Conservation (phyloP, 2,113 vertebrate species). For the Hystrix cristata region DNA sequence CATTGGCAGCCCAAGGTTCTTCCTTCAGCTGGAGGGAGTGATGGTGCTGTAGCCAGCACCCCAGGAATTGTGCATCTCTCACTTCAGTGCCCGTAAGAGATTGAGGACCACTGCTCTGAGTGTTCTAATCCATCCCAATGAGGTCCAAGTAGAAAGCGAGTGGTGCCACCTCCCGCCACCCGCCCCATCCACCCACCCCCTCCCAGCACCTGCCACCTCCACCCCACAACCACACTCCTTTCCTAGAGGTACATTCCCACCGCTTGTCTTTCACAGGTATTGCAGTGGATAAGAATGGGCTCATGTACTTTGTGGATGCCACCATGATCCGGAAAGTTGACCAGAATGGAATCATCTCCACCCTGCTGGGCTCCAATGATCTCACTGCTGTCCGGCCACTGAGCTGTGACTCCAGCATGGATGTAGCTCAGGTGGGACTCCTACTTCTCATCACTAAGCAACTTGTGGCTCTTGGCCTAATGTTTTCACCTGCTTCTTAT, state of each 20-base stretch:
- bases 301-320: conserved; percentile 99
- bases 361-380: conserved; percentile 98
- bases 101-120: not conserved
- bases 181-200: too few relatives aligned
- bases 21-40: not conserved
- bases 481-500: conserved; percentile 70
- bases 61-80: not conserved
- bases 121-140: not conserved
- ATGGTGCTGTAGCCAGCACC: not conserved
- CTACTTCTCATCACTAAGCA: conserved; percentile 68
- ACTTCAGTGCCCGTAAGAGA: not conserved
- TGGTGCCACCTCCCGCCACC: too few relatives aligned
- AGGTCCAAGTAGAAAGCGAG: not conserved
- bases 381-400: conserved; percentile 95
- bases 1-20: not conserved
- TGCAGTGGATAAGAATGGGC: conserved; percentile 98
- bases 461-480: conserved; percentile 72
- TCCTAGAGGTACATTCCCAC: not conserved
- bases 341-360: conserved; percentile 99
- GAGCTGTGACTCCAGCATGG: conserved; percentile 97
- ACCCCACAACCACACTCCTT: not conserved
- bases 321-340: conserved; percentile 99
- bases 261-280: conserved; percentile 90
- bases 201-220: not conserved
- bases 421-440: conserved; percentile 95